These are phyloP conservation scores for Scomber colias DNA, from an alignment of 2,113 vertebrate species.

Conservation along the genomic window DNA sequence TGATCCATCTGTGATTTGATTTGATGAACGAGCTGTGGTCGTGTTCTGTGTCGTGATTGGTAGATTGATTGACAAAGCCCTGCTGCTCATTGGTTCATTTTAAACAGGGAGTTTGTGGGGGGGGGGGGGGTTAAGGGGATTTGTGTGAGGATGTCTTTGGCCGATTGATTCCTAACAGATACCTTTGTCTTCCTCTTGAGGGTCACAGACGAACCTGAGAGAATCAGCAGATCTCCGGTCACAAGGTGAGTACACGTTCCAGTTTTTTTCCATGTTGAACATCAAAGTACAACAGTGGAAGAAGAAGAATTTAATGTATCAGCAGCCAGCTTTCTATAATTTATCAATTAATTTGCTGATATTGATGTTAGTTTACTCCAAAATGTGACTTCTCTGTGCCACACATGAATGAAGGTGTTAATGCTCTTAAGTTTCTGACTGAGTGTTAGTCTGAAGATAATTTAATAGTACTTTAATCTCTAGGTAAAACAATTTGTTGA, in stretches of 20 bases:
- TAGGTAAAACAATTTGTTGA: no score
- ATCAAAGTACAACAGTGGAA: not conserved
- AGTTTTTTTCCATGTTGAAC: not conserved
- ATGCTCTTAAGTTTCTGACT: no score
- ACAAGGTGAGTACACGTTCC: conserved; percentile 85
- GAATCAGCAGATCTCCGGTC: conserved; percentile 97
- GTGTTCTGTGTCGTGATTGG: conserved; percentile 55
- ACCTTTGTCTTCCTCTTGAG: conserved; percentile 83
- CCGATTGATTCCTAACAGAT: conserved; percentile 79
- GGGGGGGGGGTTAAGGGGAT: no score
- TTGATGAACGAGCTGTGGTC: not conserved
- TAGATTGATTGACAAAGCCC: conserved; percentile 8
- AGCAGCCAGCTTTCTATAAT: not conserved
- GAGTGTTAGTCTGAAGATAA: not conserved
- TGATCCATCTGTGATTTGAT: conserved; percentile 43
- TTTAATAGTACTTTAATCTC: not conserved
- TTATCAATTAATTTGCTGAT: not conserved
- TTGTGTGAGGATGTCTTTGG: not conserved
- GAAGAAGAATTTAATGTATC: not conserved
- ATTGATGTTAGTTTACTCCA: no score
- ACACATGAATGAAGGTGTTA: no score
- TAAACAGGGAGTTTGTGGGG: conserved; percentile 3
- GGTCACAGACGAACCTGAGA: conserved; percentile 99
- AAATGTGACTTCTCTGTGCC: no score
- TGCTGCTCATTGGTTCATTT: conserved; percentile 14